Base-by-base conservation (phyloP, 1,140 invertebrate genomes). In the Schlechtendalia chinensis region DNA sequence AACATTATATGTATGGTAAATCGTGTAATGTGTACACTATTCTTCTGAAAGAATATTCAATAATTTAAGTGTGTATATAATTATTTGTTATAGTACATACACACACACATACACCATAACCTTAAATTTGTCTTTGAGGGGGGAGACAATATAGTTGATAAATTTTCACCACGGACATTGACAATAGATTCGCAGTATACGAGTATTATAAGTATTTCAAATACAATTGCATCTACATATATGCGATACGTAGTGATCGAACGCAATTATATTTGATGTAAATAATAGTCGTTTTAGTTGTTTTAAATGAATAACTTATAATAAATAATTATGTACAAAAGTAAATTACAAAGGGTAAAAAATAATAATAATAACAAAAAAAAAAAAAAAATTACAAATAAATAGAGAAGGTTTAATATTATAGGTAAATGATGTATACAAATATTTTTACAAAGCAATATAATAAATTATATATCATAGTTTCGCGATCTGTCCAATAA, bases 231-330 rank as follows among this genome's bases (percentile, higher is more conserved):
- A 45, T 67, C 19, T 14, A 45, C 22, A 22, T 1, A 29, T 45
- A 45, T 45, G 39, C 10, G 39, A 39, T 32, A 32, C 19, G 11
- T n/a, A n/a, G n/a, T 39, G 8, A n/a, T 67, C 29, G 27, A 22
- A 2, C 3, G 17, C 17, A 65, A 22, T 39, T 39, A 39, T 39
- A 45, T 67, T 67, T 22, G 14, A 24, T 50, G 8, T 50, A 50
- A 69, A 69, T 50, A 50, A 69, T 69, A 27, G 47, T 27, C 47
- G n/a, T 71, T 19, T 50, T 29, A n/a, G 11, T 29, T 12, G 27
- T 72, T 72, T 72, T 19, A 72, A 69, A 69, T 69, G 45, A 47
- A 69, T 69, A 69, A 69, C 50, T 69, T 69, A 54, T 72, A 72
- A 54, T 53, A 53, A 72, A 72, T 72, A 72, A 29, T 72, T 72